Base-by-base conservation (phyloP, 2,113 vertebrate species). In the Halcyon malimbica region DNA sequence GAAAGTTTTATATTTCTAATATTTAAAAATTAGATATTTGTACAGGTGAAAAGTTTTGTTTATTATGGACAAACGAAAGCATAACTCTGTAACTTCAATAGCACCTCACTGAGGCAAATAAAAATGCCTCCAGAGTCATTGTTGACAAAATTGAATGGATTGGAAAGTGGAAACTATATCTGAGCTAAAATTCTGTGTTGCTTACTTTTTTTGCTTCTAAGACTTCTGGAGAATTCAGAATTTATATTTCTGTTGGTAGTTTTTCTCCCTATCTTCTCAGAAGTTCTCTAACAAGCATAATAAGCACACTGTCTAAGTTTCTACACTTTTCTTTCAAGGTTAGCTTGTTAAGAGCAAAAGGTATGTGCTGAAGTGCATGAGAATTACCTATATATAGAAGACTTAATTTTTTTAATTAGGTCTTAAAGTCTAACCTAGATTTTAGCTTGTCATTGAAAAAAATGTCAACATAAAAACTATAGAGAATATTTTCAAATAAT, bases 381-480 rank as follows among this genome's bases (percentile, higher is more conserved):
- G 9, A 46, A 60, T 76, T 70, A 91, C 39, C 13, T 75, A 9
- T 37, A 39, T 3, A 39, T 14, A n/a, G 13, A 37, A 3, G 1
- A 37, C 8, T 51, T 50, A 6, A 20, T 42, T 56, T 71, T 46
- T 84, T 83, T 17, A 62, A 73, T 50, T 64, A 42, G 39, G 4
- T 46, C 18, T 51, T 78, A 13, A 85, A 70, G 12, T 64, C 37
- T 60, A 71, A 41, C 4, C 1, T n/a, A 21, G 25, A 6, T 75
- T 81, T 64, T 50, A 50, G 63, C 4, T 50, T 75, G 28, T 46
- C 4, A 28, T 44, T 63, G 7, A 19, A 26, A 50, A 57, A 71
- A 35, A 37, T 2, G 2, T 20, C 1, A 4, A 23, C 10, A 4
- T 15, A 41, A n/a, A 41, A 76, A 21, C 1, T 13, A 25, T 16